These are phyloP conservation scores for Thamnaconus septentrionalis DNA, from an alignment of 2,113 vertebrate species.

Conservation along the genomic window DNA sequence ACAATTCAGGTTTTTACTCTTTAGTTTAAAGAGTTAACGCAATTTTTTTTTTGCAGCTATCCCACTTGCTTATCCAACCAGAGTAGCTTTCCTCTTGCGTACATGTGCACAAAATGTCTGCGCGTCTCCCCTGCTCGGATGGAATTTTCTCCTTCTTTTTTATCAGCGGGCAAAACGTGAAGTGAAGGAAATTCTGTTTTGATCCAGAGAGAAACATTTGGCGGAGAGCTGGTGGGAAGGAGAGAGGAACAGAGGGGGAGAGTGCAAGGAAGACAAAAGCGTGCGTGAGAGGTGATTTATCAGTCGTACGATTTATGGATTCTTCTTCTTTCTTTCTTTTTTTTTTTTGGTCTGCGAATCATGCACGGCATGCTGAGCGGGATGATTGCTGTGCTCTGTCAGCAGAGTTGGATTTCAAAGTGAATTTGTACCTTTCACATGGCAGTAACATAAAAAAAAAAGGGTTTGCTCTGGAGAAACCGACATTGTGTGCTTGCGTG, in stretches of 20 bases:
- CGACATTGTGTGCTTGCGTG: constrained; percentile 14
- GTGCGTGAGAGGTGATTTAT: constrained; percentile 65
- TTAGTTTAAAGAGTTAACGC: too few species aligned
- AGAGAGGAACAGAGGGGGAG: constrained; percentile 19
- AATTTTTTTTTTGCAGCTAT: too few species aligned
- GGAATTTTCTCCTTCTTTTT: constrained; percentile 5
- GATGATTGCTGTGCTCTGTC: constrained; percentile 48
- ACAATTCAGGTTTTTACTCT: constrained; percentile 9
- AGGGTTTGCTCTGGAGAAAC: not conserved
- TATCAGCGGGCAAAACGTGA: constrained; percentile 48
- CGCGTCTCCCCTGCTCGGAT: not conserved
- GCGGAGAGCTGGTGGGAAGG: constrained; percentile 23
- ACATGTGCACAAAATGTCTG: not conserved
- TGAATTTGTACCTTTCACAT: constrained; percentile 37
- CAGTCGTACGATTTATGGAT: constrained; percentile 49
- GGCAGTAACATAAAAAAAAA: not conserved
- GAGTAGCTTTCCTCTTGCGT: not conserved
- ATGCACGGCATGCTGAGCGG: constrained; percentile 49
- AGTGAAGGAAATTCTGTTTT: constrained; percentile 36
- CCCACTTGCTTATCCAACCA: not conserved
- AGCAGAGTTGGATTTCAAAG: constrained; percentile 55
- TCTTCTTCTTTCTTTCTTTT: constrained; percentile 48
- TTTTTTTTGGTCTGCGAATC: constrained; percentile 54
- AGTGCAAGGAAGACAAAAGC: constrained; percentile 23
- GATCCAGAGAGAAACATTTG: constrained; percentile 50